Conservation (phyloP, 2,797 vertebrate species). For the Avahi laniger region DNA sequence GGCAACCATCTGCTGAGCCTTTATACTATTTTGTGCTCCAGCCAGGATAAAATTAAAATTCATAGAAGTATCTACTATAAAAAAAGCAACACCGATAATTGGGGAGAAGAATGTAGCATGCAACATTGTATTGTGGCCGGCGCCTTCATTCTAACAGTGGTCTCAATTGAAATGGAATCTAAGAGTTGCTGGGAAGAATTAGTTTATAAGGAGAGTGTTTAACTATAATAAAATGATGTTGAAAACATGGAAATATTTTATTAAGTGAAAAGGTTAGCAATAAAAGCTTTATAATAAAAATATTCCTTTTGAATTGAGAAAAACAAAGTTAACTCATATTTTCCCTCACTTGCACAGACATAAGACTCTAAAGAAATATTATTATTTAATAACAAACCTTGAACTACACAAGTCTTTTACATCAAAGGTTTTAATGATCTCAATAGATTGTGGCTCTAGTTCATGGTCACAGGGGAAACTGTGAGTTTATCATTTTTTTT, state of each 20-base stretch:
- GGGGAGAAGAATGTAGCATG: neutral
- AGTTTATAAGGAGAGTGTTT: neutral
- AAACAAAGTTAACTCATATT: neutral
- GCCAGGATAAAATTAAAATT: slow-evolving; percentile 65
- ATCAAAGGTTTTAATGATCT: neutral
- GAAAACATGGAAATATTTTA: slow-evolving; percentile 24
- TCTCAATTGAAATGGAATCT: neutral
- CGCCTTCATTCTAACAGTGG: neutral
- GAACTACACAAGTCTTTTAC: neutral
- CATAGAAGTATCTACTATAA: slow-evolving; percentile 41
- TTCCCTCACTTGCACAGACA: neutral
- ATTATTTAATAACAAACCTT: neutral
- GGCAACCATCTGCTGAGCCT: slow-evolving; percentile 67
- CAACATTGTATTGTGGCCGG: neutral
- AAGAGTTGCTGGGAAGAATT: neutral
- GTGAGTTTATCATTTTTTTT: neutral
- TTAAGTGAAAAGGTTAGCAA: neutral
- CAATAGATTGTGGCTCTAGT: neutral
- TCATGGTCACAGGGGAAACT: neutral
- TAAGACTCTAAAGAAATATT: neutral
- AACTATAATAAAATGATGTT: neutral
- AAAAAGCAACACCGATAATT: neutral
- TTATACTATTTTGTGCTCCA: slow-evolving; percentile 57
- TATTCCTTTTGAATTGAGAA: neutral
- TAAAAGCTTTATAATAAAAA: neutral